These are phyloP conservation scores for Trypoxylus dichotomus DNA, from an alignment of 1,140 invertebrate genomes.

Conservation along the genomic window DNA sequence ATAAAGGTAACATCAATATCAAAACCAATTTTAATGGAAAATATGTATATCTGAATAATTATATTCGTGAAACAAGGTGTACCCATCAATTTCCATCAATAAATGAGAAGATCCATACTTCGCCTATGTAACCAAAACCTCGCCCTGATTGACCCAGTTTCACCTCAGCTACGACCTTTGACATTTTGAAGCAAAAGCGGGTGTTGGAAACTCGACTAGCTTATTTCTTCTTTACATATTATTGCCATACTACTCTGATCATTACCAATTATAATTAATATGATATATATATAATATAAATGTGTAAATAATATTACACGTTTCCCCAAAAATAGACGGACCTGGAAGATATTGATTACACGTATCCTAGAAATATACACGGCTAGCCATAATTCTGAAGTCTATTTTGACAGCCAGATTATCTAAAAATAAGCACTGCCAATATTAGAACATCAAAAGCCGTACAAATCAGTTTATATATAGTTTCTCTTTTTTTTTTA, in stretches of 20 bases:
- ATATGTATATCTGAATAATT: not conserved
- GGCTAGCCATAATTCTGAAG: too few relatives aligned
- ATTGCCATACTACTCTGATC: not conserved
- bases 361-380: too few relatives aligned
- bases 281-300: too few relatives aligned
- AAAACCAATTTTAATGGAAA: not conserved
- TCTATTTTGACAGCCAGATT: too few relatives aligned
- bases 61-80: not conserved
- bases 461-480: too few relatives aligned
- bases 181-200: not conserved
- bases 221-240: not conserved
- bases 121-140: constrained; percentile 2
- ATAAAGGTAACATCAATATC: not conserved
- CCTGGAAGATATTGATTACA: too few relatives aligned
- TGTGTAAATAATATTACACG: too few relatives aligned
- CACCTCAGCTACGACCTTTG: constrained; percentile 13
- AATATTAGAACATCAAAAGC: too few relatives aligned
- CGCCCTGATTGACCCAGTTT: constrained; percentile 19
- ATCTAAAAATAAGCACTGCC: too few relatives aligned
- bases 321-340: too few relatives aligned
- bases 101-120: constrained; percentile 14
- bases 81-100: constrained; percentile 21
- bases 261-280: not conserved
- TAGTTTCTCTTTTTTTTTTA: not conserved
- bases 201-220: not conserved